Conservation (phyloP, 2,113 vertebrate species). For the Phyllostomus hastatus region DNA sequence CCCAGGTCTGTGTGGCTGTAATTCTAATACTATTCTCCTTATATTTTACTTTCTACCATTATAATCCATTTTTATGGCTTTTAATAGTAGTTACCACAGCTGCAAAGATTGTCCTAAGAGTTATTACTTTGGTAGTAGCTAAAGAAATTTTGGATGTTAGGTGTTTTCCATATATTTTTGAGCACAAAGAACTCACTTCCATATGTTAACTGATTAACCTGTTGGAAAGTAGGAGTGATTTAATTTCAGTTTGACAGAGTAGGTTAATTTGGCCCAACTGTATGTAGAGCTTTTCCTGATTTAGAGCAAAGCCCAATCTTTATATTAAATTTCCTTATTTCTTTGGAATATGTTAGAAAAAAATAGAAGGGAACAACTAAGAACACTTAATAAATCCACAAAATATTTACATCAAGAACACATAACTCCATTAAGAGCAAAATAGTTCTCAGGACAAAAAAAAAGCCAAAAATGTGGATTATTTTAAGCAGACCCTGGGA, state of each 20-base stretch:
- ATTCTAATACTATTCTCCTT: background rate
- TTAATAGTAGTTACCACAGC: background rate
- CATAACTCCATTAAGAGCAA: background rate
- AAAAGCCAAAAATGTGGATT: background rate
- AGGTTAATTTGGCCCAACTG: background rate
- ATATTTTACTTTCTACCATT: background rate
- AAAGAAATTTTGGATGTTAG: background rate
- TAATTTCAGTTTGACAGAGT: background rate
- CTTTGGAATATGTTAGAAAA: background rate
- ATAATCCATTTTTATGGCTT: background rate
- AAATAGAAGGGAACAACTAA: background rate
- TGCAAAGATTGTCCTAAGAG: background rate
- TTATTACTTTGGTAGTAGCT: background rate
- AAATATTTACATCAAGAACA: background rate
- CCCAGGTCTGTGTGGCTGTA: background rate
- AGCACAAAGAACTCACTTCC: background rate
- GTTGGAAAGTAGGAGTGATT: background rate
- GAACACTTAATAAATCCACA: background rate
- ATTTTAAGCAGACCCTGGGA: background rate
- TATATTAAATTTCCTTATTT: background rate
- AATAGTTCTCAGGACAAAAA: background rate
- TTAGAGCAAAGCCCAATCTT: background rate
- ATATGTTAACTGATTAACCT: slow-evolving; percentile 10
- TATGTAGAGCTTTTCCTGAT: background rate
- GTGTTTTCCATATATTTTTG: background rate